A percentile compares a stretch with the other conserved stretches of the same genome.
Conservation (phyloP, 2,888 invertebrate genomes). For the Coremacera marginata region DNA sequence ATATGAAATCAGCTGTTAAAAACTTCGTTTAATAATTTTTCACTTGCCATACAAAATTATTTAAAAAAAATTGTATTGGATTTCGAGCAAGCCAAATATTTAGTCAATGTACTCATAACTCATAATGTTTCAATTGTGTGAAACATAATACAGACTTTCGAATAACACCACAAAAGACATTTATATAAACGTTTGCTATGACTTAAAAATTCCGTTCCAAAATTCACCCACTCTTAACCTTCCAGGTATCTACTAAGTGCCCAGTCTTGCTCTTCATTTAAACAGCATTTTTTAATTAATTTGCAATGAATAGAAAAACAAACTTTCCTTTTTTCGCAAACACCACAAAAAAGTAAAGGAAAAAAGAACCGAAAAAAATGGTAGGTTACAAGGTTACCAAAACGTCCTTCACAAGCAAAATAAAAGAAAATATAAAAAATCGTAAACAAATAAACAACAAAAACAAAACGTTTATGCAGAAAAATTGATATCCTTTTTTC, state of each 20-base stretch:
- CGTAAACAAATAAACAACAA: constrained; percentile 34
- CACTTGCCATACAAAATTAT: too few relatives aligned
- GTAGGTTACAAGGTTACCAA: constrained; percentile 65
- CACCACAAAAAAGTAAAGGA: constrained; percentile 34
- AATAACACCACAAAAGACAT: too few relatives aligned
- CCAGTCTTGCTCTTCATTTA: constrained; percentile 1
- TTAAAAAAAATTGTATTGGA: too few relatives aligned
- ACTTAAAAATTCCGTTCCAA: too few relatives aligned
- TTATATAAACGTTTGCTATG: too few relatives aligned
- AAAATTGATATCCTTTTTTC: constrained; percentile 30
- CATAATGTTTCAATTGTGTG: too few relatives aligned
- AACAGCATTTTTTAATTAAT: background rate
- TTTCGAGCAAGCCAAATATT: too few relatives aligned
- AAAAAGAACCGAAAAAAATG: constrained; percentile 44
- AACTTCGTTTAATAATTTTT: too few relatives aligned
- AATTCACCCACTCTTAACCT: too few relatives aligned
- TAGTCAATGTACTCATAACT: too few relatives aligned
- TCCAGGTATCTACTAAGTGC: background rate
- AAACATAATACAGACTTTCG: too few relatives aligned
- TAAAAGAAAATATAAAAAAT: constrained; percentile 35
- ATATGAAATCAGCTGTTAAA: too few relatives aligned
- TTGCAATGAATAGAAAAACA: constrained; percentile 31
- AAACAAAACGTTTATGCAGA: background rate
- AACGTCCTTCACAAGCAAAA: constrained; percentile 62
- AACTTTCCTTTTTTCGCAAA: constrained; percentile 37